These are phyloP conservation scores for Dusona sp. DNA, from an alignment of 2,888 invertebrate genomes.

Conservation along the genomic window DNA sequence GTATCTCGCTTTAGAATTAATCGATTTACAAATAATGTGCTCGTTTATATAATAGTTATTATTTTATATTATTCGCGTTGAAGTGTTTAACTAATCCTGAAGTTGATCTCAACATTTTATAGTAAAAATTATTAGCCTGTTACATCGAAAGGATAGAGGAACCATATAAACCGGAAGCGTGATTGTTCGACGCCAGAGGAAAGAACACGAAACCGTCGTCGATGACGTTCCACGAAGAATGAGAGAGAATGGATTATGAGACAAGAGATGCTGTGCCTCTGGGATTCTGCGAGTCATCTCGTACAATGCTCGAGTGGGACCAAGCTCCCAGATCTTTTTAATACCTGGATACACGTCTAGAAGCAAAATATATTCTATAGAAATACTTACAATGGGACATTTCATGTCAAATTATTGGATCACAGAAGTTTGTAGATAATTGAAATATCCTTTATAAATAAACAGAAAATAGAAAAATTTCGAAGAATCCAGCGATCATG, in stretches of 20 bases:
- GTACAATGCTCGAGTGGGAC: constrained; percentile 36
- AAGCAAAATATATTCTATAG: constrained; percentile 12
- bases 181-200: constrained; percentile 45
- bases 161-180: constrained; percentile 55
- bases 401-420: background rate
- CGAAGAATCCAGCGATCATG: background rate
- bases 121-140: background rate
- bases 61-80: background rate
- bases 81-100: background rate
- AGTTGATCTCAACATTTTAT: background rate
- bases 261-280: constrained; percentile 43
- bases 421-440: background rate
- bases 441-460: background rate
- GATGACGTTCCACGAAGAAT: constrained; percentile 53
- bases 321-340: constrained; percentile 59
- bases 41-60: too few relatives aligned
- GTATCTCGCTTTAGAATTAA: background rate
- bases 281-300: constrained; percentile 61
- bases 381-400: background rate
- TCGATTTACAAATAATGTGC: background rate
- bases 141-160: constrained; percentile 13
- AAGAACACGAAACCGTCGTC: constrained; percentile 49
- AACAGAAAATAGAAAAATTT: background rate
- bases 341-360: constrained; percentile 31
- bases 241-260: constrained; percentile 57